A percentile compares a stretch with the other conserved stretches of the same genome.
Conservation (phyloP, 2,797 vertebrate genomes). For the Acanthurus lineatus region DNA sequence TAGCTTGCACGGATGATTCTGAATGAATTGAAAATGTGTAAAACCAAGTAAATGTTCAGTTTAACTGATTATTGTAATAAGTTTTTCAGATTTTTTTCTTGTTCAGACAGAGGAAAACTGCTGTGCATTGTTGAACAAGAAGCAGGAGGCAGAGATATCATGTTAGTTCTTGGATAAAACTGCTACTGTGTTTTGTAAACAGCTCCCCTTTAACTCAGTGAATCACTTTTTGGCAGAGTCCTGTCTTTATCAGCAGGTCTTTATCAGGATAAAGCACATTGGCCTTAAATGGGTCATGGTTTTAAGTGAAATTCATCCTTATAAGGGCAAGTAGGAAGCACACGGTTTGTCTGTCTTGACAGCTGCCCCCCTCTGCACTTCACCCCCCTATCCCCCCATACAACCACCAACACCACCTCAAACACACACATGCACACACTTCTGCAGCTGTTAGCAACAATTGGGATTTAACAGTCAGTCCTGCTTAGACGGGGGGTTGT, state of each 20-base stretch:
- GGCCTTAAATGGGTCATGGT: conserved; percentile 69
- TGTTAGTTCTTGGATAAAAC: conserved; percentile 29
- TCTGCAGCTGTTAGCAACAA: conserved; percentile 83
- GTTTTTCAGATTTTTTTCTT: not conserved
- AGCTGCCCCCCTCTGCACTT: conserved; percentile 74
- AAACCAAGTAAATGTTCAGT: not conserved
- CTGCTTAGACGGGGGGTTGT: conserved; percentile 60
- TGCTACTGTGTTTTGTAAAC: conserved; percentile 72
- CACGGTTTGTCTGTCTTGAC: conserved; percentile 74
- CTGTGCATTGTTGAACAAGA: conserved; percentile 8
- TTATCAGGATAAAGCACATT: conserved; percentile 71
- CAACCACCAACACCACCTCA: not conserved
- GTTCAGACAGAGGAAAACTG: not conserved
- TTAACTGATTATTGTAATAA: not conserved
- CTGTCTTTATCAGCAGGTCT: conserved; percentile 65
- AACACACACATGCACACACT: conserved; percentile 41
- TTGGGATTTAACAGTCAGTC: conserved; percentile 69
- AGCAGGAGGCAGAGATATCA: conserved; percentile 19
- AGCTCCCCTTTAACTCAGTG: conserved; percentile 36
- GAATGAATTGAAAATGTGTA: not conserved
- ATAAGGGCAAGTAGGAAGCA: conserved; percentile 80
- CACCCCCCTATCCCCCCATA: not conserved
- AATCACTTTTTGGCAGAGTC: conserved; percentile 62
- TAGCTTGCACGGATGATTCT: not conserved
- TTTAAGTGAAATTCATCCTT: conserved; percentile 81